Evolutionary conservation across 2,113 vertebrate genomes (phyloP).

Genomic region (Perccottus glenii): DNA sequence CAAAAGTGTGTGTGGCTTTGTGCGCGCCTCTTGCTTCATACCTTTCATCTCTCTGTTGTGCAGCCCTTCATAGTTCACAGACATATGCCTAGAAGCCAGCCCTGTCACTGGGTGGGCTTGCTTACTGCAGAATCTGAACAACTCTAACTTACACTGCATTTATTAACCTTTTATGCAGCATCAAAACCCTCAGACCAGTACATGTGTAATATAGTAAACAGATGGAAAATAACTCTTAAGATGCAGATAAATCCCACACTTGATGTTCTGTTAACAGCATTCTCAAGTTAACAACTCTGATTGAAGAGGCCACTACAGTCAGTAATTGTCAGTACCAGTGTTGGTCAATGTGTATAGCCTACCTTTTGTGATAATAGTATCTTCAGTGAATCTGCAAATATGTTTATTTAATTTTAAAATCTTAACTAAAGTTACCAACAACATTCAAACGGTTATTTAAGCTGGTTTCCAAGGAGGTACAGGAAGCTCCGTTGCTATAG

Average conservation of each 20-base stretch:
- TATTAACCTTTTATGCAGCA: constrained; percentile 31
- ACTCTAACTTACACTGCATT: constrained; percentile 6
- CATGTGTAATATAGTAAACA: too few relatives aligned
- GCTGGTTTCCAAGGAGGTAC: constrained; percentile 11
- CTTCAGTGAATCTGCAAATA: neutral
- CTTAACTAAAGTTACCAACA: neutral
- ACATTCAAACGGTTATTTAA: constrained; percentile 1
- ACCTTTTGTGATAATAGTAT: constrained; percentile 37
- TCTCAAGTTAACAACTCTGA: too few relatives aligned
- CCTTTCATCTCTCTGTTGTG: constrained; percentile 50
- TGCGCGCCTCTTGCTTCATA: constrained; percentile 18
- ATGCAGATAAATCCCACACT: too few relatives aligned
- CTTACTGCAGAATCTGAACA: constrained; percentile 30
- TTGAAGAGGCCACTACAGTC: too few relatives aligned
- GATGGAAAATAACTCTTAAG: too few relatives aligned
- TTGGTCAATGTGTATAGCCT: constrained; percentile 7
- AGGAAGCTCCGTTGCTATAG: constrained; percentile 53
- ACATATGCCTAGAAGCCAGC: constrained; percentile 23
- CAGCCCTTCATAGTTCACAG: constrained; percentile 45
- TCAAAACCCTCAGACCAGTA: too few relatives aligned
- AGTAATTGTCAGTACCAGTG: too few relatives aligned
- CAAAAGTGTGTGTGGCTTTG: constrained; percentile 49
- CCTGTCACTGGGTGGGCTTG: constrained; percentile 19
- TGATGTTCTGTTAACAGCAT: too few relatives aligned
- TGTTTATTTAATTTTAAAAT: neutral